Conservation (phyloP, 2,797 vertebrate genomes). For the Anas bahamensis region DNA sequence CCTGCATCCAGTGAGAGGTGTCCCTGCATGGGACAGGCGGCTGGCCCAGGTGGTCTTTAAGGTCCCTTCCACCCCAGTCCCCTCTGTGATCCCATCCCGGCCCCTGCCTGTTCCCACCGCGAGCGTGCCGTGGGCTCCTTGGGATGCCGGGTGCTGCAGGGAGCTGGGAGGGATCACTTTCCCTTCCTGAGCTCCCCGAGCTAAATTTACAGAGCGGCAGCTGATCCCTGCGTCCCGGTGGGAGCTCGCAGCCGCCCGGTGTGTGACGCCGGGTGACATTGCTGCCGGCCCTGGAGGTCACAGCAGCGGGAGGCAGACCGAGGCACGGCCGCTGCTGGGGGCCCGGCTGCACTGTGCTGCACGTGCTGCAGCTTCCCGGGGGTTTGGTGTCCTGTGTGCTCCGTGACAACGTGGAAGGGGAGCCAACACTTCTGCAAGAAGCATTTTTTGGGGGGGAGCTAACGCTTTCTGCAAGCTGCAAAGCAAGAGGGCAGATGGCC, state of each 20-base stretch:
- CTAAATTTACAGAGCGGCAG: conserved; percentile 79
- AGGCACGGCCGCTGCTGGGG: too few species aligned
- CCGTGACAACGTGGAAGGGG: rapidly evolving
- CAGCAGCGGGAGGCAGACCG: not conserved
- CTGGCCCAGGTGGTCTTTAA: too few species aligned
- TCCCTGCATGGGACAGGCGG: too few species aligned
- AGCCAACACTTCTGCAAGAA: rapidly evolving
- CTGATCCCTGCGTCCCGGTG: conserved; percentile 39
- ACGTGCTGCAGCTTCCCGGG: not conserved
- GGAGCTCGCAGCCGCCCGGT: not conserved
- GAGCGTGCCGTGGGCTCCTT: not conserved
- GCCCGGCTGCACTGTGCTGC: too few species aligned
- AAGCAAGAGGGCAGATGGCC: rapidly evolving
- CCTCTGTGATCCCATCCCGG: too few species aligned
- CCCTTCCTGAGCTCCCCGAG: conserved; percentile 37
- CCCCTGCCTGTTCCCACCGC: not conserved
- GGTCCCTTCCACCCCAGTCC: not conserved
- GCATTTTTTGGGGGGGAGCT: too few species aligned
- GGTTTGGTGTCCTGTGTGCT: not conserved
- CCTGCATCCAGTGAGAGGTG: not conserved
- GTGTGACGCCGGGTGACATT: not conserved
- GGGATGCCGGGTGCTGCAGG: not conserved
- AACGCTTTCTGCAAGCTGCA: not conserved
- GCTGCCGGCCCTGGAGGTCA: conserved; percentile 13
- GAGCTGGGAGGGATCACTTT: conserved; percentile 67